These are phyloP conservation scores for Junonia oenone DNA, from an alignment of 2,888 invertebrate species.

Conservation along the genomic window DNA sequence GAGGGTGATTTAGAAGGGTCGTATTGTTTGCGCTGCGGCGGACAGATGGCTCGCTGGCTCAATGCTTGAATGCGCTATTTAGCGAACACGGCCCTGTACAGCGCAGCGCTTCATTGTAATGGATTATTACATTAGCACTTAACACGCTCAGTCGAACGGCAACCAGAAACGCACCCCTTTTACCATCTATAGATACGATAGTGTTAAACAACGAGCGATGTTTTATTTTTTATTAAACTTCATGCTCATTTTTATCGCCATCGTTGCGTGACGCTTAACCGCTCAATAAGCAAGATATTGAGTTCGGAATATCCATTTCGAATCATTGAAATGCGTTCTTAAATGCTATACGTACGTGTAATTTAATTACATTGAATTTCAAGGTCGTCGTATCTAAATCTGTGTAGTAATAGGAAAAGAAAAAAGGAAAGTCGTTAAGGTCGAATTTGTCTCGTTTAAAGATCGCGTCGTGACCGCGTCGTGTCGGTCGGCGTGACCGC, in stretches of 20 bases:
- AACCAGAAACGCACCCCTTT: conserved; percentile 60
- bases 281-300: conserved; percentile 37
- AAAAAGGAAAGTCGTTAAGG: conserved; percentile 28
- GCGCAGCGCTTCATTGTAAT: conserved; percentile 74
- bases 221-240: conserved; percentile 44
- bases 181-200: conserved; percentile 48
- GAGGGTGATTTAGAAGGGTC: conserved; percentile 68
- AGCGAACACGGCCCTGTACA: conserved; percentile 49
- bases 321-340: conserved; percentile 25
- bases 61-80: conserved; percentile 76
- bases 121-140: conserved; percentile 79
- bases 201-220: conserved; percentile 55
- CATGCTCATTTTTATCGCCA: conserved; percentile 42
- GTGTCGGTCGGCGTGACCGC: conserved; percentile 66
- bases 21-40: conserved; percentile 67
- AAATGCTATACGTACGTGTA: conserved; percentile 31
- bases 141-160: conserved; percentile 72
- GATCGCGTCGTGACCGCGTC: conserved; percentile 51
- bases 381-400: conserved; percentile 22
- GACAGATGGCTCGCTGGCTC: conserved; percentile 70
- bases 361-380: conserved; percentile 20
- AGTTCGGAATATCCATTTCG: conserved; percentile 36
- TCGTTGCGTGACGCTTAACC: conserved; percentile 41
- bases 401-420: conserved; percentile 12
- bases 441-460: conserved; percentile 22